phyloP scores from a whole-genome alignment of 2,888 invertebrate species.

The Phragmatobia fuliginosa region DNA sequence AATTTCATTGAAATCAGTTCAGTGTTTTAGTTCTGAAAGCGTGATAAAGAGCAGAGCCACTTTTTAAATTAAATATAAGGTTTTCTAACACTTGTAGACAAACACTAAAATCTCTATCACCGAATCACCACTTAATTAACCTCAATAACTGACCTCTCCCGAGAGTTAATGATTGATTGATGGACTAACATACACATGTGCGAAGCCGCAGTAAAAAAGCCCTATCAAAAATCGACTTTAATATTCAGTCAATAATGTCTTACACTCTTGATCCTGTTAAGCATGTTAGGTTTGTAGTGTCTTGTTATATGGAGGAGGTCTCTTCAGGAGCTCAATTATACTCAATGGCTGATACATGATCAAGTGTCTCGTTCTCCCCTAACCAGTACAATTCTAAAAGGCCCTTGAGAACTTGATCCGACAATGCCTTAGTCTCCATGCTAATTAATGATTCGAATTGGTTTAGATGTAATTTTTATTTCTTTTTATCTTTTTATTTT shows the following conservation, averaged over 20 bases:
- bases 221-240: no score
- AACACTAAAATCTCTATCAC: no score
- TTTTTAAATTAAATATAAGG: neutral
- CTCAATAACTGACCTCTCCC: no score
- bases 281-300: neutral
- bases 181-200: no score
- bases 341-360: slow-evolving; percentile 42
- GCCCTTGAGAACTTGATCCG: neutral
- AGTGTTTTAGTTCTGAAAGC: neutral
- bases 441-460: neutral
- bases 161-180: no score
- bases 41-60: neutral
- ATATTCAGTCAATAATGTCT: neutral
- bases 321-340: slow-evolving; percentile 34
- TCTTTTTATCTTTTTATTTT: no score
- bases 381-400: slow-evolving; percentile 9
- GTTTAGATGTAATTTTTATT: neutral
- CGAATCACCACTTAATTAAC: no score
- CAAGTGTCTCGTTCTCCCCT: slow-evolving; percentile 31
- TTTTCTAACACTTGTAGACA: no score
- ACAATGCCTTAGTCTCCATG: neutral
- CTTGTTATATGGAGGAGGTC: slow-evolving; percentile 6
- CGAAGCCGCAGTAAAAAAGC: no score
- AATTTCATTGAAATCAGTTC: neutral
- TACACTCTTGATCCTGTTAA: neutral